These are phyloP conservation scores for Dendrophyllia cribrosa DNA, from an alignment of 64 coral and sea anemone species.

Conservation along the genomic window DNA sequence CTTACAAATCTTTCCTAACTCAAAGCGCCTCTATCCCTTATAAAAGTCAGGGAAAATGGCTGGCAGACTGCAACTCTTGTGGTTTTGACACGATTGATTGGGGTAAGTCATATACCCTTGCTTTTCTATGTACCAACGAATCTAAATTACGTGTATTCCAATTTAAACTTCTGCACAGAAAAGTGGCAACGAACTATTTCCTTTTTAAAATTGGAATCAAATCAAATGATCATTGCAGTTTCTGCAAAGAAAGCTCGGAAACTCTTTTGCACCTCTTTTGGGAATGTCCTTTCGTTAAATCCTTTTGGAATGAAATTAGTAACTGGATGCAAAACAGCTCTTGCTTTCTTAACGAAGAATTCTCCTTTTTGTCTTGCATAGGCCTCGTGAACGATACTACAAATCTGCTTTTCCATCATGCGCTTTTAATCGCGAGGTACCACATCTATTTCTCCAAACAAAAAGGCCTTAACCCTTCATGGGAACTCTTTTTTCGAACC, in stretches of 20 bases:
- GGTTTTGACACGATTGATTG: neutral
- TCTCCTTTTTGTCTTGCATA: neutral
- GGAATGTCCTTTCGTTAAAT: neutral
- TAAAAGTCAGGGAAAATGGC: neutral
- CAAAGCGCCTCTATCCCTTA: neutral
- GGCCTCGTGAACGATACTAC: neutral
- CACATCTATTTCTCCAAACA: neutral
- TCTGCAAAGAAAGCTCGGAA: conserved; percentile 21
- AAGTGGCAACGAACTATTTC: conserved; percentile 14
- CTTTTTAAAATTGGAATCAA: neutral
- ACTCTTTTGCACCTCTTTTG: conserved; percentile 25
- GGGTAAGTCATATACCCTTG: neutral
- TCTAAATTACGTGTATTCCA: conserved; percentile 26
- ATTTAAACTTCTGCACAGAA: conserved; percentile 44
- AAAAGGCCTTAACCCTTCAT: neutral
- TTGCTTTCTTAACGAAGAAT: neutral
- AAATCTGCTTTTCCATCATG: neutral
- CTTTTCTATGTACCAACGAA: neutral
- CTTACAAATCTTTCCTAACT: neutral
- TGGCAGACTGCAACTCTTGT: neutral
- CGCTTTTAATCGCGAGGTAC: neutral
- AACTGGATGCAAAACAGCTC: neutral
- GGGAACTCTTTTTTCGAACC: neutral
- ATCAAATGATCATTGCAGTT: conserved; percentile 1
- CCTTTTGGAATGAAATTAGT: neutral